Evolutionary conservation across 2,797 vertebrate genomes (phyloP).

Genomic region (Artibeus lituratus): DNA sequence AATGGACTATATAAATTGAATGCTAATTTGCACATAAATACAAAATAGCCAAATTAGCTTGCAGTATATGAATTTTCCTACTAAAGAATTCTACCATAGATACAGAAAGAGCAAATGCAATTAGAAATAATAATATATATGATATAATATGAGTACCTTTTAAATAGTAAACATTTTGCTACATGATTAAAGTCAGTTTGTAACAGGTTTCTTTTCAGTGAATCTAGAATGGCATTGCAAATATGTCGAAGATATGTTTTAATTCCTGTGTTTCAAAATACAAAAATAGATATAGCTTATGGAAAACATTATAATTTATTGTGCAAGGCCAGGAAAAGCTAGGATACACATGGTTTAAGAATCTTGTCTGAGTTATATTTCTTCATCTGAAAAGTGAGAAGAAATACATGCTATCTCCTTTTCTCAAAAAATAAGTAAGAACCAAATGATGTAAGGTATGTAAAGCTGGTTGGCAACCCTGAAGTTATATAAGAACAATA

Average conservation of each 20-base stretch:
- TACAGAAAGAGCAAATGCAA: conserved; percentile 8
- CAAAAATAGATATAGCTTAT: neutral
- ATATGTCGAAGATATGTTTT: neutral
- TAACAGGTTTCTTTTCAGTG: conserved; percentile 32
- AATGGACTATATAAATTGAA: conserved; percentile 15
- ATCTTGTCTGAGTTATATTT: conserved; percentile 19
- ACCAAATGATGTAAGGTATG: too few relatives aligned
- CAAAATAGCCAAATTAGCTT: conserved; percentile 26
- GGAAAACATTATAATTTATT: neutral
- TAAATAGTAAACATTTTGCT: conserved; percentile 5
- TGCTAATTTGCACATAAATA: neutral
- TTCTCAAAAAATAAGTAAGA: conserved; percentile 17
- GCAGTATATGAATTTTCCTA: neutral
- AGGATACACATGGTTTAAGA: neutral
- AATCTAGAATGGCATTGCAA: conserved; percentile 7
- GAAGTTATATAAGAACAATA: conserved; percentile 24
- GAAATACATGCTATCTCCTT: neutral
- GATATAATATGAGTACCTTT: neutral
- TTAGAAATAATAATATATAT: neutral
- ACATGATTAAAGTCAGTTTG: conserved; percentile 16
- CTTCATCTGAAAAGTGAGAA: neutral
- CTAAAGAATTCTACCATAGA: conserved; percentile 15
- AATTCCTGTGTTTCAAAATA: conserved; percentile 27
- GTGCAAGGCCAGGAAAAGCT: neutral
- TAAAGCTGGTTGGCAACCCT: conserved; percentile 23